phyloP scores from a whole-genome alignment of 2,113 vertebrate genomes.

The Haplochromis vanheusdeni region DNA sequence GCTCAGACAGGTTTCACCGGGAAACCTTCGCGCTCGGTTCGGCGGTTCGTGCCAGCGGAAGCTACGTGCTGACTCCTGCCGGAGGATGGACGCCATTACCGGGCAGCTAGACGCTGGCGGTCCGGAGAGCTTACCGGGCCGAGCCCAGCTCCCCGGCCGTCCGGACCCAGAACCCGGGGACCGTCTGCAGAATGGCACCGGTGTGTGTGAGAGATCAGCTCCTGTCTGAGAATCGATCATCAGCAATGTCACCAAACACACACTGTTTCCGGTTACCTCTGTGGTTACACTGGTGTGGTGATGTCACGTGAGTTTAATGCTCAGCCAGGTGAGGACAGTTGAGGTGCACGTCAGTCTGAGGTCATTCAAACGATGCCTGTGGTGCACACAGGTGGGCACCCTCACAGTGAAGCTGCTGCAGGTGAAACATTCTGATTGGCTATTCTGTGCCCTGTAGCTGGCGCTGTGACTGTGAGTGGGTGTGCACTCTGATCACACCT shows the following conservation, averaged over 20 bases:
- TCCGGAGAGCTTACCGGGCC: not conserved
- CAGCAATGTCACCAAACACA: not conserved
- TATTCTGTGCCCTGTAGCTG: not conserved
- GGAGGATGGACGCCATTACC: slow-evolving; percentile 68
- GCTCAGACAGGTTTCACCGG: not conserved
- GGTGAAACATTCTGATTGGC: not conserved
- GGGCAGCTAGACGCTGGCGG: slow-evolving; percentile 26
- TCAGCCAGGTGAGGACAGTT: not conserved
- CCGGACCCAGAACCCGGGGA: not conserved
- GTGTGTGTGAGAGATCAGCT: not conserved
- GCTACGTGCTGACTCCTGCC: slow-evolving; percentile 69
- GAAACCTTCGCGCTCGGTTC: not conserved
- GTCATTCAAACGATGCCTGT: not conserved
- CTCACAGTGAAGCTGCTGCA: not conserved
- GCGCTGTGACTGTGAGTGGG: not conserved
- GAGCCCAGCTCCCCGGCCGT: not conserved
- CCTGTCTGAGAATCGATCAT: not conserved
- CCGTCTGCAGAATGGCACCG: not conserved
- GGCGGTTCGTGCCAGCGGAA: slow-evolving; percentile 52
- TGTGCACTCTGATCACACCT: not conserved
- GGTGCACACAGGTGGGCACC: not conserved
- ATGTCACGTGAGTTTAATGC: not conserved
- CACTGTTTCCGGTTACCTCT: not conserved
- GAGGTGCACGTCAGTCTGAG: not conserved
- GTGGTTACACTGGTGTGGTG: not conserved